Evolutionary conservation across 2,113 vertebrate genomes (phyloP).

Genomic region (Vidua macroura): DNA sequence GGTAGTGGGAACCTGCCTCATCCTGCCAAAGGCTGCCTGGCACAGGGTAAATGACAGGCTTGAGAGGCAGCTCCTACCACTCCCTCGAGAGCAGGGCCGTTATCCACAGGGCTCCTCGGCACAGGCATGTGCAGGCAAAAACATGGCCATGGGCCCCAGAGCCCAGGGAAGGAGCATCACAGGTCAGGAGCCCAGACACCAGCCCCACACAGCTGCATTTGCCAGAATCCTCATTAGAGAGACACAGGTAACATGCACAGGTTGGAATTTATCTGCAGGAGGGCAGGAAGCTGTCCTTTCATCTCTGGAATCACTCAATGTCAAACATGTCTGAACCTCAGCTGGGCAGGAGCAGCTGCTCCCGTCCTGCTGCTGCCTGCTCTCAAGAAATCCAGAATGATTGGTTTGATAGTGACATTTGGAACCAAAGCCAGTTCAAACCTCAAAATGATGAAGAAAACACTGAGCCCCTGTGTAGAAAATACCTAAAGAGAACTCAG

Average conservation of each 20-base stretch:
- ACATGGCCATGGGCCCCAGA: fast-evolving
- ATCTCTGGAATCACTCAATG: neutral
- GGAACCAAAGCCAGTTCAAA: neutral
- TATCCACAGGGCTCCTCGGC: neutral
- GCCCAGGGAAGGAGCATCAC: fast-evolving
- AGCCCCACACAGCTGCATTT: neutral
- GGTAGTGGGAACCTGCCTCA: neutral
- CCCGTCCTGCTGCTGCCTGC: neutral
- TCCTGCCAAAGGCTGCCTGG: neutral
- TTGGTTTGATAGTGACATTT: neutral
- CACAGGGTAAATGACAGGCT: neutral
- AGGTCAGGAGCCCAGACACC: neutral
- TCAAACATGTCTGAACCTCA: neutral
- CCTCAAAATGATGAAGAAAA: neutral
- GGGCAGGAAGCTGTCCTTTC: neutral
- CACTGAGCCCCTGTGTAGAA: neutral
- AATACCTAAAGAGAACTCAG: neutral
- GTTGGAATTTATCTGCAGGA: neutral
- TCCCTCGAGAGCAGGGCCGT: neutral
- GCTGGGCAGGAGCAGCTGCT: neutral
- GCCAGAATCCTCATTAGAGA: neutral
- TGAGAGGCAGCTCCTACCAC: neutral
- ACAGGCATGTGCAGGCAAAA: neutral
- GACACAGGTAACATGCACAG: fast-evolving
- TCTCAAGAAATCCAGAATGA: neutral